Evolutionary conservation across 2,888 invertebrate species (phyloP).

Genomic region (Cheiracanthium punctorium): DNA sequence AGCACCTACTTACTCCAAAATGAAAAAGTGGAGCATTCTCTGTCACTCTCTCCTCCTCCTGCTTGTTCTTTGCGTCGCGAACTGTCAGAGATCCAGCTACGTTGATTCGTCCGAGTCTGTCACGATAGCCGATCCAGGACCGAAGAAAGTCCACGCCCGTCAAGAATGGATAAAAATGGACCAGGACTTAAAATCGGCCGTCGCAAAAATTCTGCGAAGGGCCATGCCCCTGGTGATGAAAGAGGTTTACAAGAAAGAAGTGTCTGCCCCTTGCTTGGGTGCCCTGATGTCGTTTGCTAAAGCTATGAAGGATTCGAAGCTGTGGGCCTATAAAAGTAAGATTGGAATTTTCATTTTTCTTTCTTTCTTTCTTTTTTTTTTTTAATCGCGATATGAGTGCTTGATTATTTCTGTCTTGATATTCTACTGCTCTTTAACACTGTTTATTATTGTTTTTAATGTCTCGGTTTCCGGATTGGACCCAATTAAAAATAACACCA

Average conservation of each 20-base stretch:
- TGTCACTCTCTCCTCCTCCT: background rate
- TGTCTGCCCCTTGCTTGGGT: constrained; percentile 26
- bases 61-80: background rate
- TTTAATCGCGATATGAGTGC: too few species aligned
- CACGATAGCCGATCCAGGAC: too few species aligned
- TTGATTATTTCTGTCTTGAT: too few species aligned
- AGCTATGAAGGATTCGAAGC: constrained; percentile 32
- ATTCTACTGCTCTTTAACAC: too few species aligned
- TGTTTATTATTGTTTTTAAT: too few species aligned
- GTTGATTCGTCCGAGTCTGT: background rate
- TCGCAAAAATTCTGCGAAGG: constrained; percentile 30
- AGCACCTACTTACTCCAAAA: background rate
- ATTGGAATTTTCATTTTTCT: too few species aligned
- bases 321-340: constrained; percentile 52
- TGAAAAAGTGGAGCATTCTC: background rate
- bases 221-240: constrained; percentile 46
- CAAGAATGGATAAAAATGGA: constrained; percentile 35
- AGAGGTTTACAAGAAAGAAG: constrained; percentile 49
- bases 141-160: constrained; percentile 2
- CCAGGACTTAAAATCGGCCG: constrained; percentile 21
- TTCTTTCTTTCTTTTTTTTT: too few species aligned
- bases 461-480: too few species aligned
- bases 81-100: background rate
- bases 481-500: too few species aligned
- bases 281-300: constrained; percentile 12